Percentiles rank a stretch among this genome's conserved stretches.
These are phyloP conservation scores for Ciconia stormi DNA, from an alignment of 2,113 vertebrate genomes.

Conservation along the genomic window DNA sequence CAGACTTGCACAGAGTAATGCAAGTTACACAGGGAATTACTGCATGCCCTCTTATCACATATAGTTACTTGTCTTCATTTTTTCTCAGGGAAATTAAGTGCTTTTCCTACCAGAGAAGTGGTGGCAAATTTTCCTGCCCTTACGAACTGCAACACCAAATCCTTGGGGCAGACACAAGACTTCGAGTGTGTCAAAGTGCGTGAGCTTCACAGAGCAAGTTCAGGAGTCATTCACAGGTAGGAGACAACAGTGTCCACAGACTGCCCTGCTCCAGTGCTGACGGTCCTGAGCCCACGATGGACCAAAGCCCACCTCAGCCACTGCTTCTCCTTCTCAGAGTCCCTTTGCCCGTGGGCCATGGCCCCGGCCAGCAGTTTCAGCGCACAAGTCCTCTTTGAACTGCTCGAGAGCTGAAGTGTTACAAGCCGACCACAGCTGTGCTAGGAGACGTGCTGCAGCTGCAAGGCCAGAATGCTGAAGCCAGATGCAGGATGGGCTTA, in stretches of 20 bases:
- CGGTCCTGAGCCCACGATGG: not conserved
- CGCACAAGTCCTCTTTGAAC: not conserved
- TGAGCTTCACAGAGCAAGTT: not conserved
- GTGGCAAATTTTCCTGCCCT: not conserved
- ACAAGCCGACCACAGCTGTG: not conserved
- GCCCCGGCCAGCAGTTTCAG: not conserved
- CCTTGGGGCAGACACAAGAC: not conserved
- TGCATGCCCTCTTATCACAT: not conserved
- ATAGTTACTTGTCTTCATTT: not conserved
- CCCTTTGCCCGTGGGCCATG: not conserved
- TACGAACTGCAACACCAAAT: not conserved
- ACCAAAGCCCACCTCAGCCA: not conserved
- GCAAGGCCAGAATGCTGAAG: not conserved
- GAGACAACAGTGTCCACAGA: not conserved
- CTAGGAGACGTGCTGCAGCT: not conserved
- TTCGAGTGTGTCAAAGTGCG: not conserved
- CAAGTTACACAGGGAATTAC: not conserved
- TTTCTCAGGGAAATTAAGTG: not conserved
- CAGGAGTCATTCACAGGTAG: not conserved
- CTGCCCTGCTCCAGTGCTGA: not conserved
- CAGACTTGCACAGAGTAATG: not conserved
- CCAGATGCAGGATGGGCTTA: not conserved
- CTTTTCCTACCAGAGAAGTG: not conserved
- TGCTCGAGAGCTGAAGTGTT: not conserved
- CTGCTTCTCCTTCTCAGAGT: not conserved